These are phyloP conservation scores for Hozukius guyotensis DNA, from an alignment of 2,797 vertebrate genomes.

Conservation along the genomic window DNA sequence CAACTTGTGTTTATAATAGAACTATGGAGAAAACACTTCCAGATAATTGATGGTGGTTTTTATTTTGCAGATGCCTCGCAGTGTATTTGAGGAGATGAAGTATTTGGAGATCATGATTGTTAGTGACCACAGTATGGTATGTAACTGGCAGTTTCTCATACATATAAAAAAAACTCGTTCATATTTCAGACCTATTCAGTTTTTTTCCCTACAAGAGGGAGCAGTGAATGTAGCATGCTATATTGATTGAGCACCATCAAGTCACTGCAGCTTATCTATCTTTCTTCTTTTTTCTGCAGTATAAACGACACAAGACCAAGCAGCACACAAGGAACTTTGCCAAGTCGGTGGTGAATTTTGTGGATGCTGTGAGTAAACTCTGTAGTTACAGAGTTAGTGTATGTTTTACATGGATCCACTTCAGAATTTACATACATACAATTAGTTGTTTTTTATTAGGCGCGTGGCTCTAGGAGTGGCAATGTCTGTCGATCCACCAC, in stretches of 20 bases:
- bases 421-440: not conserved
- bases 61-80: constrained; percentile 88
- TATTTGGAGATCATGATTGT: constrained; percentile 98
- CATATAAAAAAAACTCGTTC: not conserved
- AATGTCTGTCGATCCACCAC: not conserved
- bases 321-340: constrained; percentile 92
- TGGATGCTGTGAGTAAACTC: constrained; percentile 94
- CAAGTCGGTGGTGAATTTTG: constrained; percentile 97
- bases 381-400: constrained; percentile 65
- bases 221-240: not conserved
- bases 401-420: not conserved
- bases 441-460: not conserved
- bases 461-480: not conserved
- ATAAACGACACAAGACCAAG: constrained; percentile 90
- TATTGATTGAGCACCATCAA: not conserved
- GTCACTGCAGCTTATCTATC: constrained; percentile 6
- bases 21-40: not conserved
- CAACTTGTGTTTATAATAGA: not conserved
- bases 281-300: constrained; percentile 78
- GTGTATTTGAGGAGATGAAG: constrained; percentile 96
- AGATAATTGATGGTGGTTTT: constrained; percentile 7
- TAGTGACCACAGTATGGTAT: constrained; percentile 96
- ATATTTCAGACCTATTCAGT: constrained; percentile 25
- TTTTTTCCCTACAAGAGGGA: constrained; percentile 50
- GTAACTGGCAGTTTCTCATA: constrained; percentile 43